Percentiles rank a stretch among this genome's conserved stretches.
phyloP scores from a whole-genome alignment of 1,140 invertebrate genomes.

The Vollenhovia emeryi region DNA sequence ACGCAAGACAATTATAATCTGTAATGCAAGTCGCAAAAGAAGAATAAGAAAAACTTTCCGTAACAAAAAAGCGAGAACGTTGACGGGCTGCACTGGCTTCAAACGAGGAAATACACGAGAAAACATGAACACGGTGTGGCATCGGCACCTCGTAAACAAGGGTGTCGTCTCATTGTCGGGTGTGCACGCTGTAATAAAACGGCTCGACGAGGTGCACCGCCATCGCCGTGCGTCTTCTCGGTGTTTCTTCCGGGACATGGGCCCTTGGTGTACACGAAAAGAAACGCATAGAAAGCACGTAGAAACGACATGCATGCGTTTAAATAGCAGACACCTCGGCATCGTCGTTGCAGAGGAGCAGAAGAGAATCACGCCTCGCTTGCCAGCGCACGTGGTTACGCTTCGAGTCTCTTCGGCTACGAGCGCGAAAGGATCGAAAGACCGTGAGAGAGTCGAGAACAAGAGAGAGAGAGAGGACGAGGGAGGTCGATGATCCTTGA shows the following conservation, averaged over 20 bases:
- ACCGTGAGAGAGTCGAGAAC: slow-evolving; percentile 60
- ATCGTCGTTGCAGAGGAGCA: neutral
- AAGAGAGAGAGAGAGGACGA: neutral
- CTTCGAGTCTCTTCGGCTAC: slow-evolving; percentile 52
- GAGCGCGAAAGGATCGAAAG: slow-evolving; percentile 13
- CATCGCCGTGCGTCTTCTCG: slow-evolving; percentile 9
- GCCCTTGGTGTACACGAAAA: slow-evolving; percentile 2
- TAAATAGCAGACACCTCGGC: slow-evolving; percentile 59
- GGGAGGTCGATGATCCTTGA: slow-evolving; percentile 66
- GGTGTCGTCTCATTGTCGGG: slow-evolving; percentile 8
- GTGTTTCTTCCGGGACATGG: slow-evolving; percentile 20
- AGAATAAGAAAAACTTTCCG: neutral
- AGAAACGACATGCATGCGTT: slow-evolving; percentile 43
- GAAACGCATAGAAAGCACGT: slow-evolving; percentile 23
- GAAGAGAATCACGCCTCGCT: slow-evolving; percentile 50
- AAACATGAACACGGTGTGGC: neutral
- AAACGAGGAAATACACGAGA: neutral
- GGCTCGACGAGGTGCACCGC: neutral
- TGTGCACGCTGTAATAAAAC: slow-evolving; percentile 33
- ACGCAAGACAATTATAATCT: neutral
- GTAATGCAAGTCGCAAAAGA: neutral
- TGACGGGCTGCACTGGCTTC: neutral
- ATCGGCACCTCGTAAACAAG: slow-evolving; percentile 59
- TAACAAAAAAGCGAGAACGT: neutral
- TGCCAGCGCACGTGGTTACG: slow-evolving; percentile 19